Evolutionary conservation across 1,140 invertebrate species (phyloP), one percentile per base, ranked within the genome.

Genomic region (Harpegnathos saltator): DNA sequence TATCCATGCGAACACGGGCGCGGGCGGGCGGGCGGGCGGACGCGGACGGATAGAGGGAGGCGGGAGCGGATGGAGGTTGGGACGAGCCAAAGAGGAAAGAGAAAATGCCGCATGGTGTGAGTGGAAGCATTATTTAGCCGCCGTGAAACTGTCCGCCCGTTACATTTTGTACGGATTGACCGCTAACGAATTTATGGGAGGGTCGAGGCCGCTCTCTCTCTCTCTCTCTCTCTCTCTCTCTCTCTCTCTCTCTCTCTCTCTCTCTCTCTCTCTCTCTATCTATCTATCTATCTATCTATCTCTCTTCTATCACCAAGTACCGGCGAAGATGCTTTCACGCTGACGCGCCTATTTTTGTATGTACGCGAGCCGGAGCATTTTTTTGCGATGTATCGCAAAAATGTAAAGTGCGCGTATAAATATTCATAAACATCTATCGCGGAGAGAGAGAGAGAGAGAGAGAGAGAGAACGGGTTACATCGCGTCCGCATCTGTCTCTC

Each of bases 1-100:
- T 93, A 91, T 90, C 90, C 81, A 82, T 80, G 87, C 58, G 82
- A 82, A 89, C 87, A 89, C 72, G 88, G n/a, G 78, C 52, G 59
- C 52, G 59, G n/a, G n/a, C n/a, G n/a, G n/a, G n/a, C n/a, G n/a
- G n/a, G n/a, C n/a, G n/a, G n/a, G n/a, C n/a, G n/a, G n/a, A n/a
- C n/a, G n/a, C n/a, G n/a, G n/a, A n/a, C 7, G 56, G 24, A 73
- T 59, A 52, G 52, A 38, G 85, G 56, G 68, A 80, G n/a, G n/a
- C 24, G 58, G 52, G 54, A 66, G 56, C 44, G 33, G 5, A 5
- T 33, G 29, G 56, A 44, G 74, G n/a, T n/a, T 38, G 14, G 33
- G 24, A 62, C 26, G 71, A 29, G 56, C 58, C 2, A 61, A 66
- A 66, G 54, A 82, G 82, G 66, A 82, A 48, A 72, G 74, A 78